Percentiles rank a stretch among this genome's conserved stretches.
These are phyloP conservation scores for Brevimyrus niger DNA, from an alignment of 2,113 vertebrate species.

Conservation along the genomic window DNA sequence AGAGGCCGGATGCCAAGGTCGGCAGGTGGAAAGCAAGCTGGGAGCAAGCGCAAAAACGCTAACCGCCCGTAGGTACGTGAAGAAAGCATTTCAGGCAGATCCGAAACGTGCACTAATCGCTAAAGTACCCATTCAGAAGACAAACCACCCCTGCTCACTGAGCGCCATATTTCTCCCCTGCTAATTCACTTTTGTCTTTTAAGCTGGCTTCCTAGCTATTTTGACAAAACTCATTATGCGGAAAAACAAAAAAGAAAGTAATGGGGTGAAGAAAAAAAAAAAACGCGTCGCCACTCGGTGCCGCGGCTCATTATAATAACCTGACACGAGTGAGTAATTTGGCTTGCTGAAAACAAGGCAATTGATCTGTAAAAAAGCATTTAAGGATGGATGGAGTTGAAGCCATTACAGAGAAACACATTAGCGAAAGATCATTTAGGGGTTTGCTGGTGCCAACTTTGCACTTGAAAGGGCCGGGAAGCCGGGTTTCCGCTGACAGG, in stretches of 20 bases:
- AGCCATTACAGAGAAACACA: constrained; percentile 43
- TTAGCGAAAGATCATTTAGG: constrained; percentile 37
- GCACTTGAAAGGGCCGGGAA: constrained; percentile 43
- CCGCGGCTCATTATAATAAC: constrained; percentile 60
- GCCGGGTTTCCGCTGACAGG: background rate
- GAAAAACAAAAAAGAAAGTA: constrained; percentile 38
- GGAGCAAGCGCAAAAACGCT: background rate
- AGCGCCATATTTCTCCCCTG: constrained; percentile 43
- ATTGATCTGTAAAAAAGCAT: constrained; percentile 46
- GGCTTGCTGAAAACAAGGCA: constrained; percentile 43
- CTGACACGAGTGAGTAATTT: constrained; percentile 60
- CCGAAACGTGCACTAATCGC: background rate
- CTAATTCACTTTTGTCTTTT: constrained; percentile 42
- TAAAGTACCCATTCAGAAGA: constrained; percentile 15
- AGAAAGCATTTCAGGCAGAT: constrained; percentile 35
- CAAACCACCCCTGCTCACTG: constrained; percentile 41
- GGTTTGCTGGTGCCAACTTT: constrained; percentile 38
- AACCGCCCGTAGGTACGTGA: background rate
- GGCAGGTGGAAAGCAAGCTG: background rate
- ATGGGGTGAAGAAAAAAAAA: constrained; percentile 44
- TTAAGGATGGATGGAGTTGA: constrained; percentile 48
- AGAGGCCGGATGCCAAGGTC: background rate
- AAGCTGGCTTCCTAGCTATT: constrained; percentile 33
- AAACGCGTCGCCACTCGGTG: constrained; percentile 30
- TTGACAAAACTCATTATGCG: constrained; percentile 49